These are phyloP conservation scores for Stegodyphus mimosarum DNA, from an alignment of 1,140 invertebrate genomes.

Conservation along the genomic window DNA sequence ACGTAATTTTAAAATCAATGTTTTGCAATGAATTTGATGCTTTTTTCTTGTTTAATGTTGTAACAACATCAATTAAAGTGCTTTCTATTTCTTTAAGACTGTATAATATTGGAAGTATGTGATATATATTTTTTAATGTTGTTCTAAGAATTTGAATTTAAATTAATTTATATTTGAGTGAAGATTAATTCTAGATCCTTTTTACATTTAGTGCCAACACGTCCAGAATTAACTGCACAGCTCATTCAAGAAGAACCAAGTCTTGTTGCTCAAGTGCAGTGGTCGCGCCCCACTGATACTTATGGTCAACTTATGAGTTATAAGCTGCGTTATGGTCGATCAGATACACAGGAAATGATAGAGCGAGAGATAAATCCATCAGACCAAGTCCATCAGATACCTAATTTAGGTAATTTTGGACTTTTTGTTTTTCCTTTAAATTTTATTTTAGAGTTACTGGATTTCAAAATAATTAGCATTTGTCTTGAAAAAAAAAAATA, in stretches of 20 bases:
- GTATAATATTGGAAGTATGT: too few species aligned
- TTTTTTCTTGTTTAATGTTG: too few species aligned
- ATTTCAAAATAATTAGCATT: neutral
- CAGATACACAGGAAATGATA: constrained; percentile 76
- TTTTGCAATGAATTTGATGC: too few species aligned
- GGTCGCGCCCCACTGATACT: constrained; percentile 86
- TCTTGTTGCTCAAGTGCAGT: constrained; percentile 88
- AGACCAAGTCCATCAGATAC: constrained; percentile 66
- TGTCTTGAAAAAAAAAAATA: constrained; percentile 66
- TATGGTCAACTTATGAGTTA: constrained; percentile 91
- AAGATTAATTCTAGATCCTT: too few species aligned
- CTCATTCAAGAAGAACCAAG: constrained; percentile 84
- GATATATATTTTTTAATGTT: too few species aligned
- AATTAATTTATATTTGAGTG: too few species aligned
- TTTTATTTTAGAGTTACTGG: neutral
- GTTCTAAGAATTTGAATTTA: too few species aligned
- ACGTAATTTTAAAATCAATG: too few species aligned
- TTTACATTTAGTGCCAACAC: constrained; percentile 77
- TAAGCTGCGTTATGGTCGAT: constrained; percentile 87
- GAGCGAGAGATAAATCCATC: constrained; percentile 76
- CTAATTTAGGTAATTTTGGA: constrained; percentile 48
- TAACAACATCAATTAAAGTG: too few species aligned
- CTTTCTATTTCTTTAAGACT: too few species aligned
- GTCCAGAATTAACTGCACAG: constrained; percentile 86
- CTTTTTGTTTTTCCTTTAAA: neutral